Base-by-base conservation (phyloP, 1,140 invertebrate species). In the Drosophila saltans region DNA sequence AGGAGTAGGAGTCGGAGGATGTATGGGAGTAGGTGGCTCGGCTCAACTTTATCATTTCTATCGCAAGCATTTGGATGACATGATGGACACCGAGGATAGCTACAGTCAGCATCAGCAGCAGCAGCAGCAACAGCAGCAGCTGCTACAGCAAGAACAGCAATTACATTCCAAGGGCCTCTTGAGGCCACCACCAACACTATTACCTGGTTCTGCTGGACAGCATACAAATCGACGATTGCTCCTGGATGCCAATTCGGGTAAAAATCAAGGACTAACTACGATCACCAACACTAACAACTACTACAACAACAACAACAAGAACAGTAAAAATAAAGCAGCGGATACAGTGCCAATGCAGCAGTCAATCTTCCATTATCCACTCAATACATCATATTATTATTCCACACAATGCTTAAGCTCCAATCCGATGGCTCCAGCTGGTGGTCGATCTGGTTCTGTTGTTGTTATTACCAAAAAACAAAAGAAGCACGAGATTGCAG, bases 181-280 rank as follows among this genome's bases (percentile, higher is more conserved):
- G 60, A 72, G 74, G 66, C 84, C 80, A 67, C 81, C 84, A 60
- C 73, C 73, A 65, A 74, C 73, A 68, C 43, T 73, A 58, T 9
- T 70, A 67, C 4, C 62, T n/a, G 33, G 57, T 66, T 33, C 60
- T 61, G 41, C 57, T 59, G 80, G 69, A 48, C 81, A 78, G 52
- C 85, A 83, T 60, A 70, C 78, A 59, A 72, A 75, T 52, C 85
- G 84, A 45, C 85, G 84, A 2, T 62, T 89, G 75, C 78, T 86
- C 71, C 71, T 90, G 81, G 90, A 91, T 57, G 75, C 81, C 39
- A 86, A 91, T 89, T 86, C 84, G 78, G 91, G 91, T 91, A 91
- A 91, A 91, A 83, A 74, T 40, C 66, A 72, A 66, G 65, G 63
- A 78, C 70, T 85, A 70, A 84, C 70, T 68, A 68, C 81, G 72